These are phyloP conservation scores for Eupsilia transversa DNA, from an alignment of 2,888 invertebrate species.

Conservation along the genomic window DNA sequence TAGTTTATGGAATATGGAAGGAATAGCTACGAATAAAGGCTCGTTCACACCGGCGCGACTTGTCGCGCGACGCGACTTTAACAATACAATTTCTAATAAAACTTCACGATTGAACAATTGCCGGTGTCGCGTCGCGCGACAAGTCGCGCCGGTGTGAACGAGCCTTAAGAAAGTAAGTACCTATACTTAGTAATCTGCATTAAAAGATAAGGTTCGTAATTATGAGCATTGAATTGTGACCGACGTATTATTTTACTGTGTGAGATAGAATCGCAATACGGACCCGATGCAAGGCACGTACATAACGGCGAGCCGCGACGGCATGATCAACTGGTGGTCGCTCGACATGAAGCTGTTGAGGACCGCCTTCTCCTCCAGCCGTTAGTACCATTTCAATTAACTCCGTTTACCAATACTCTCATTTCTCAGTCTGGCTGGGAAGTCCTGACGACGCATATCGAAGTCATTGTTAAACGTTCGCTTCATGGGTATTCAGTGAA, in stretches of 20 bases:
- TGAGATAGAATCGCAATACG: slow-evolving; percentile 87
- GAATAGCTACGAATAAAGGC: too few relatives aligned
- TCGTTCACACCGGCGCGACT: too few relatives aligned
- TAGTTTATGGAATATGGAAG: neutral
- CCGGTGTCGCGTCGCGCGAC: too few relatives aligned
- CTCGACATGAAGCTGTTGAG: slow-evolving; percentile 92
- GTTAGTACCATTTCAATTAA: slow-evolving; percentile 81
- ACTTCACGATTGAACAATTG: too few relatives aligned
- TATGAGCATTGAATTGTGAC: neutral
- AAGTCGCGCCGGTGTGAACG: too few relatives aligned
- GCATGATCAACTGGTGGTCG: slow-evolving; percentile 94
- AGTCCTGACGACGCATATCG: neutral
- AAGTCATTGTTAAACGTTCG: neutral
- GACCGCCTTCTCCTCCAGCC: slow-evolving; percentile 91
- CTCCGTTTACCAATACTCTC: neutral
- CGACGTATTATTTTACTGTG: neutral
- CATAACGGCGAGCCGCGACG: slow-evolving; percentile 94
- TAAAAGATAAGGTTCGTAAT: neutral
- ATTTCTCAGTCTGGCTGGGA: neutral
- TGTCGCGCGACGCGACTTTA: too few relatives aligned
- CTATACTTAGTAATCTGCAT: neutral
- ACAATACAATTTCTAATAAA: too few relatives aligned
- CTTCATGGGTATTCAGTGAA: neutral
- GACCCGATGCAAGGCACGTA: slow-evolving; percentile 93
- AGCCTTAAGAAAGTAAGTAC: neutral